A percentile compares a stretch with the other conserved stretches of the same genome.
Evolutionary conservation across 2,797 vertebrate species (phyloP).

Genomic region (Sparus aurata): DNA sequence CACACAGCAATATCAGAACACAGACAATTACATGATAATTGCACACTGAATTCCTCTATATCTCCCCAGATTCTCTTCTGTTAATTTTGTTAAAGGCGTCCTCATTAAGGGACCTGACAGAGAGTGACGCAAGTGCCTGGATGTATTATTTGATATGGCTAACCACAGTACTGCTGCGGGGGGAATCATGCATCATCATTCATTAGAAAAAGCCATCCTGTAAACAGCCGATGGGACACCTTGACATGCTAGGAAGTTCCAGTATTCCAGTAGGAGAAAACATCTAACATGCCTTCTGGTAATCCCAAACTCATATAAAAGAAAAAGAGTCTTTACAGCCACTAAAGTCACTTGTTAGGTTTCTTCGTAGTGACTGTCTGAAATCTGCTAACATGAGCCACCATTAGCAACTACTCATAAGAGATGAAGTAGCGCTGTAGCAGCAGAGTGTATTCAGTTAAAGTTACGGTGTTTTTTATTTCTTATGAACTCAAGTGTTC

Average conservation of each 20-base stretch:
- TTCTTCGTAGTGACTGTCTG: no score
- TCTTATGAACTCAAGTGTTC: not conserved
- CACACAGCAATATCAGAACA: no score
- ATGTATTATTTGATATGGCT: not conserved
- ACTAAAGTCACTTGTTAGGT: not conserved
- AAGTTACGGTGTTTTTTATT: not conserved
- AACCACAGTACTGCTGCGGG: not conserved
- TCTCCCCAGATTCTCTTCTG: not conserved
- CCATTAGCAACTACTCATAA: not conserved
- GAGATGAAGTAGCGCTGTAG: not conserved
- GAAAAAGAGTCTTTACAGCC: not conserved
- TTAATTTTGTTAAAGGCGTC: not conserved
- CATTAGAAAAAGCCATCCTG: no score
- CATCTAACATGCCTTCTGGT: not conserved
- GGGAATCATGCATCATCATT: no score
- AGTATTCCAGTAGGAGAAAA: not conserved
- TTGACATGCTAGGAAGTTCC: not conserved
- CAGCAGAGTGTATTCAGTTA: not conserved
- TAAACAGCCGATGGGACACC: not conserved
- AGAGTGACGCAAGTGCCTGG: not conserved
- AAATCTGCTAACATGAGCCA: no score
- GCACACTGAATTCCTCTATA: not conserved
- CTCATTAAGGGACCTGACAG: not conserved
- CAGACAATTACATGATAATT: not conserved
- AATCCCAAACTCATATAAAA: no score